phyloP scores from a whole-genome alignment of 1,140 invertebrate species.

The Frieseomelitta varia region DNA sequence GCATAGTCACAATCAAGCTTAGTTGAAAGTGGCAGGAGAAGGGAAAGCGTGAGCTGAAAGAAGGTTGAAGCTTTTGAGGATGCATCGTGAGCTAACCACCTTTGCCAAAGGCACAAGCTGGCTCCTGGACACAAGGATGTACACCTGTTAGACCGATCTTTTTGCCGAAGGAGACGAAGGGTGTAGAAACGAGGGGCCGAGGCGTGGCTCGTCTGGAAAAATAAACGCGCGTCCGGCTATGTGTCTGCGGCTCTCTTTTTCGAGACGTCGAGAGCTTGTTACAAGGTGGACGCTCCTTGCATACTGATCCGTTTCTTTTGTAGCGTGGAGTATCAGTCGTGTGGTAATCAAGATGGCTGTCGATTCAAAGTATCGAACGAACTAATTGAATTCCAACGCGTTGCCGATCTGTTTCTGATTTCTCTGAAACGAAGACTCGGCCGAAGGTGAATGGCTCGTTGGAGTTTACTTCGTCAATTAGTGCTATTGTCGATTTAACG shows the following conservation, averaged over 20 bases:
- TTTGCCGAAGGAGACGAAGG: background rate
- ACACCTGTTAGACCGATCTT: slow-evolving; percentile 40
- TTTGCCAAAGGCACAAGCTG: background rate
- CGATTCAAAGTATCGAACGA: background rate
- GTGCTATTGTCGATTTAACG: background rate
- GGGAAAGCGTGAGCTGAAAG: slow-evolving; percentile 16
- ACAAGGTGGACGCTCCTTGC: background rate
- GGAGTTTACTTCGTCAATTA: background rate
- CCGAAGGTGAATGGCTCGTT: background rate
- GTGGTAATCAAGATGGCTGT: background rate
- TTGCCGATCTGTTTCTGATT: too few relatives aligned
- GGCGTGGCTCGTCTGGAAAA: background rate
- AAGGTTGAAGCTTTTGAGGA: slow-evolving; percentile 16
- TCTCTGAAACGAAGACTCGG: too few relatives aligned
- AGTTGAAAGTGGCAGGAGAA: background rate
- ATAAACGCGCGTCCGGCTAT: background rate
- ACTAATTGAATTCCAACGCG: slow-evolving; percentile 5
- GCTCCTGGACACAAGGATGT: slow-evolving; percentile 29
- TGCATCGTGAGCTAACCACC: background rate
- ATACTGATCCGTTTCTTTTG: slow-evolving; percentile 1
- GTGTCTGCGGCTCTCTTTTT: background rate
- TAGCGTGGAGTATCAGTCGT: background rate
- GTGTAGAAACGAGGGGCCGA: slow-evolving; percentile 9
- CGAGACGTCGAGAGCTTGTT: background rate
- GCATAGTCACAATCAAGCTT: slow-evolving; percentile 67